Evolutionary conservation across 2,888 invertebrate species (phyloP).

Genomic region (Cerastoderma edule): DNA sequence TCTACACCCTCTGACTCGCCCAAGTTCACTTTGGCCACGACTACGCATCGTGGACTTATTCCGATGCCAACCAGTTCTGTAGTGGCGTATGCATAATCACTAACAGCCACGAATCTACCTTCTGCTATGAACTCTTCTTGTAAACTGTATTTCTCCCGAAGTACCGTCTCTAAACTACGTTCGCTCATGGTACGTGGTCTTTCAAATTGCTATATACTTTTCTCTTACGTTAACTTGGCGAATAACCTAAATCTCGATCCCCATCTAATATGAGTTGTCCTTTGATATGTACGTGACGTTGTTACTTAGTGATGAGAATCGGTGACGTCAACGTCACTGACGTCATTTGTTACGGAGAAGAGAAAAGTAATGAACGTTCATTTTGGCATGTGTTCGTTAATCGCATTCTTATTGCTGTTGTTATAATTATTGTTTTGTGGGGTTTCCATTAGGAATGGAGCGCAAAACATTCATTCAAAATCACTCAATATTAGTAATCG

Average conservation of each 20-base stretch:
- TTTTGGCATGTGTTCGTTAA: too few species aligned
- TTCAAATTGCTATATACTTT: too few species aligned
- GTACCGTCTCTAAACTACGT: background rate
- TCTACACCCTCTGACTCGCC: background rate
- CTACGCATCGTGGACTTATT: background rate
- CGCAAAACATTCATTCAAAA: too few species aligned
- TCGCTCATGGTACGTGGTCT: background rate
- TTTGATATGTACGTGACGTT: background rate
- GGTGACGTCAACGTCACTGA: background rate
- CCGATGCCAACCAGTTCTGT: slow-evolving; percentile 4
- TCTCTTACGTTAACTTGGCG: too few species aligned
- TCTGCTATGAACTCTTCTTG: background rate
- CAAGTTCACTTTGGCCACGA: background rate
- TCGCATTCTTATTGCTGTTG: too few species aligned
- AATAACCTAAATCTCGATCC: background rate
- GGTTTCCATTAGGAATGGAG: too few species aligned
- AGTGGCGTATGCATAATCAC: background rate
- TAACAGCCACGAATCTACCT: slow-evolving; percentile 5
- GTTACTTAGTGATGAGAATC: background rate
- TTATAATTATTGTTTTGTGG: too few species aligned
- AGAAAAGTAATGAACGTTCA: too few species aligned
- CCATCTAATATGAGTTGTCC: background rate
- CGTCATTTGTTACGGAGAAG: background rate
- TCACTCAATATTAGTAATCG: too few species aligned
- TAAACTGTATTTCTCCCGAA: background rate